Conservation (phyloP, 2,797 vertebrate species). For the Huso huso region DNA sequence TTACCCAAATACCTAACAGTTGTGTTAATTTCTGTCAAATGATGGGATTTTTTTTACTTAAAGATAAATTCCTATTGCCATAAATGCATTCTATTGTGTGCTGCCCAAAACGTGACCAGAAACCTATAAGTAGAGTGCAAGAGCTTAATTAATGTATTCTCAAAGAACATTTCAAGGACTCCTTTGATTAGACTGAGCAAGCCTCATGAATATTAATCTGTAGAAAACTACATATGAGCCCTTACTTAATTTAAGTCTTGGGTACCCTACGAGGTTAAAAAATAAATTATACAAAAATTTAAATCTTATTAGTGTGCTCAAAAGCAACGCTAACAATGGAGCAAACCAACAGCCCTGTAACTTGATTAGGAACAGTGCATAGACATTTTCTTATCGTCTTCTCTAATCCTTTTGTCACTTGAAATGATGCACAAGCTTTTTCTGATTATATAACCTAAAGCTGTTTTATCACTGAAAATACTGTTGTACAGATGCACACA, state of each 20-base stretch:
- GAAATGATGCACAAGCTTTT: not conserved
- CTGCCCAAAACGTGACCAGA: not conserved
- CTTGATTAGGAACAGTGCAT: not conserved
- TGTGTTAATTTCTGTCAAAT: too few species aligned
- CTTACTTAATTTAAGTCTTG: slow-evolving; percentile 6
- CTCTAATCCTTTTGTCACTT: not conserved
- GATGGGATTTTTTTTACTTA: too few species aligned
- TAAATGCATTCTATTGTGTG: too few species aligned
- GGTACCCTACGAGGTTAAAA: not conserved
- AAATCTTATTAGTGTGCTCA: not conserved
- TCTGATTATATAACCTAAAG: not conserved
- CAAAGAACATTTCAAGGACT: slow-evolving; percentile 43
- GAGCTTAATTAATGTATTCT: slow-evolving; percentile 38
- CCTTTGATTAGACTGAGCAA: slow-evolving; percentile 52
- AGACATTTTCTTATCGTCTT: not conserved
- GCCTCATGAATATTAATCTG: slow-evolving; percentile 49
- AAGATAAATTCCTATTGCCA: too few species aligned
- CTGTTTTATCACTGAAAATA: too few species aligned
- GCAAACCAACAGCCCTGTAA: not conserved
- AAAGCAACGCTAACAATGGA: not conserved
- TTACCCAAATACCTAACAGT: too few species aligned
- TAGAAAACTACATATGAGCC: slow-evolving; percentile 40
- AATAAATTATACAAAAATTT: not conserved
- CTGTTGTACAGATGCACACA: too few species aligned
- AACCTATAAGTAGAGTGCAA: not conserved